phyloP scores from a whole-genome alignment of 2,797 vertebrate species.

The Anisognathus igniventris region DNA sequence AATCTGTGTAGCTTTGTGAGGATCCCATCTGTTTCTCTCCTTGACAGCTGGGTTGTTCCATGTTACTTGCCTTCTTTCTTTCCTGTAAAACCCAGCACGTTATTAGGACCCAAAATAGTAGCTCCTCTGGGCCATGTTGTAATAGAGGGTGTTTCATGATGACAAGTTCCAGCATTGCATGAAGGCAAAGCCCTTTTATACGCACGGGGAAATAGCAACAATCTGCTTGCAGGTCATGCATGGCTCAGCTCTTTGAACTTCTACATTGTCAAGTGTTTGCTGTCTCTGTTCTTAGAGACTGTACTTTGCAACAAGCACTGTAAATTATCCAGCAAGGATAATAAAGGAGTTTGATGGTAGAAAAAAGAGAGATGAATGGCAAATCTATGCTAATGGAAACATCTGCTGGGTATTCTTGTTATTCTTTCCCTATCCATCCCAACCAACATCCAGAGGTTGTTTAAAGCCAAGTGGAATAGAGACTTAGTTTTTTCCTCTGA shows the following conservation, averaged over 20 bases:
- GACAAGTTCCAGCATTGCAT: slow-evolving; percentile 14
- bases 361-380: slow-evolving; percentile 14
- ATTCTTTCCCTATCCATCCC: background rate
- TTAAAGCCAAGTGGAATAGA: background rate
- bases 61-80: slow-evolving; percentile 35
- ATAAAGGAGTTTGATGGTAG: slow-evolving; percentile 17
- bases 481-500: background rate
- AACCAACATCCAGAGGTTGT: rapidly evolving
- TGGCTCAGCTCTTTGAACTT: slow-evolving; percentile 53
- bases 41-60: slow-evolving; percentile 50
- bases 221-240: slow-evolving; percentile 23
- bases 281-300: background rate
- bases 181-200: slow-evolving; percentile 23
- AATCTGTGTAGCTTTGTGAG: slow-evolving; percentile 44
- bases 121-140: slow-evolving; percentile 37
- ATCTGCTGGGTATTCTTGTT: slow-evolving; percentile 10
- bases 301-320: background rate
- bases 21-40: slow-evolving; percentile 56
- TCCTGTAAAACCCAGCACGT: slow-evolving; percentile 8
- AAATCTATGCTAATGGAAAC: slow-evolving; percentile 45
- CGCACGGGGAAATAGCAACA: background rate
- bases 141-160: slow-evolving; percentile 37
- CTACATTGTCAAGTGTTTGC: background rate
- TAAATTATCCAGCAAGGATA: slow-evolving; percentile 19
- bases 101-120: slow-evolving; percentile 56